These are phyloP conservation scores for Erpobdella octoculata DNA, from an alignment of 2,888 invertebrate species.

Conservation along the genomic window DNA sequence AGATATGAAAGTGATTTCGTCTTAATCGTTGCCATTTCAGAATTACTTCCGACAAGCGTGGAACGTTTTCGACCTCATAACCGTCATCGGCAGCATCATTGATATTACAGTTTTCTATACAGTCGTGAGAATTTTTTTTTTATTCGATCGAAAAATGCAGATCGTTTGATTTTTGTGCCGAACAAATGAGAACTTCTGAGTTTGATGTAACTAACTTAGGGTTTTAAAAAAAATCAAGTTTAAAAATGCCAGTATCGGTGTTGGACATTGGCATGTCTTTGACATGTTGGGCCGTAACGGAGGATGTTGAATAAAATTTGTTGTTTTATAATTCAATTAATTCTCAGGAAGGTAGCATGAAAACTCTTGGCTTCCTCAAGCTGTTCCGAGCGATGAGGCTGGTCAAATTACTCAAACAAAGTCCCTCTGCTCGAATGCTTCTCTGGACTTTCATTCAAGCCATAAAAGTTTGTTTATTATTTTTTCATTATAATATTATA, in stretches of 20 bases:
- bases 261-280: too few species aligned
- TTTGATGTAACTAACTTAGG: too few species aligned
- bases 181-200: too few species aligned
- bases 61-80: slow-evolving; percentile 30
- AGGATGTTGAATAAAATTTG: too few species aligned
- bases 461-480: slow-evolving; percentile 3
- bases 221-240: too few species aligned
- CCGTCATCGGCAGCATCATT: slow-evolving; percentile 25
- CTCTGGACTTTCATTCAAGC: slow-evolving; percentile 29
- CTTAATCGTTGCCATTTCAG: slow-evolving; percentile 7
- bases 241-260: too few species aligned
- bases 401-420: slow-evolving; percentile 26
- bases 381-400: slow-evolving; percentile 28
- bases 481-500: too few species aligned
- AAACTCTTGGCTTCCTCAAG: slow-evolving; percentile 27
- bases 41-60: slow-evolving; percentile 31
- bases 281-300: too few species aligned
- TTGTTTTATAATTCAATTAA: too few species aligned
- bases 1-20: background rate
- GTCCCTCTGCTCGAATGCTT: slow-evolving; percentile 27
- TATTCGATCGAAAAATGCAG: too few species aligned
- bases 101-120: slow-evolving; percentile 22
- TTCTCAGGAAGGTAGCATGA: slow-evolving; percentile 1
- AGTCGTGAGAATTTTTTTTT: background rate
- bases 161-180: background rate